Conservation (phyloP, 64 coral and sea anemone species). For the Anthopleura sola region DNA sequence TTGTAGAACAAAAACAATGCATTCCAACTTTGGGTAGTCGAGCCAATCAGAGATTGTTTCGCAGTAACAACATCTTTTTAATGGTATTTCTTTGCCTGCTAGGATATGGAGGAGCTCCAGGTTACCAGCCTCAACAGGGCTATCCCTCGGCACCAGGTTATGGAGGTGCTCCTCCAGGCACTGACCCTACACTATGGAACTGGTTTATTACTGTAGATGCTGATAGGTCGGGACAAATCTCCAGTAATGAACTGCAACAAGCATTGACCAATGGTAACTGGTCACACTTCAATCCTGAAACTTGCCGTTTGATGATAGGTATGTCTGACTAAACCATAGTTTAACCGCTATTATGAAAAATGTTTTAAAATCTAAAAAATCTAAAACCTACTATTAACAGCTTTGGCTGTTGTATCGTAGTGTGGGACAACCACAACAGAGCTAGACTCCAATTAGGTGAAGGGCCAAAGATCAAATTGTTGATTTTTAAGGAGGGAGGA, state of each 20-base stretch:
- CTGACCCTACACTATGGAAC: constrained; percentile 92
- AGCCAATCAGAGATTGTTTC: too few relatives aligned
- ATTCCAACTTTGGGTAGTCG: too few relatives aligned
- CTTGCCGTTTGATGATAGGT: constrained; percentile 97
- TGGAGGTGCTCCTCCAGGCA: constrained; percentile 74
- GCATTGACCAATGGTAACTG: constrained; percentile 95
- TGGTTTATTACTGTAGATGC: constrained; percentile 95
- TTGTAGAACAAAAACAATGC: too few relatives aligned
- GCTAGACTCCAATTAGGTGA: too few relatives aligned
- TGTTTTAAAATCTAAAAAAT: too few relatives aligned
- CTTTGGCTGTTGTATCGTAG: too few relatives aligned
- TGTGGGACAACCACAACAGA: too few relatives aligned
- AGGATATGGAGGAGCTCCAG: constrained; percentile 62
- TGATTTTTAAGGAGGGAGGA: too few relatives aligned
- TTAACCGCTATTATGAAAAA: too few relatives aligned
- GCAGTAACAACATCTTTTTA: too few relatives aligned
- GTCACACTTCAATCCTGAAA: constrained; percentile 92
- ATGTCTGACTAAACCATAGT: not conserved
- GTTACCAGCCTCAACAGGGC: constrained; percentile 52
- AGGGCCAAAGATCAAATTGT: too few relatives aligned
- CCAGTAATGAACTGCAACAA: constrained; percentile 83
- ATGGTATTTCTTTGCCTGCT: not conserved
- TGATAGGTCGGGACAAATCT: constrained; percentile 86
- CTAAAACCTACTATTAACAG: too few relatives aligned
- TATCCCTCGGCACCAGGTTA: constrained; percentile 52